Base-by-base conservation (phyloP, 1,140 invertebrate genomes). In the Pogonognathellus flavescens region DNA sequence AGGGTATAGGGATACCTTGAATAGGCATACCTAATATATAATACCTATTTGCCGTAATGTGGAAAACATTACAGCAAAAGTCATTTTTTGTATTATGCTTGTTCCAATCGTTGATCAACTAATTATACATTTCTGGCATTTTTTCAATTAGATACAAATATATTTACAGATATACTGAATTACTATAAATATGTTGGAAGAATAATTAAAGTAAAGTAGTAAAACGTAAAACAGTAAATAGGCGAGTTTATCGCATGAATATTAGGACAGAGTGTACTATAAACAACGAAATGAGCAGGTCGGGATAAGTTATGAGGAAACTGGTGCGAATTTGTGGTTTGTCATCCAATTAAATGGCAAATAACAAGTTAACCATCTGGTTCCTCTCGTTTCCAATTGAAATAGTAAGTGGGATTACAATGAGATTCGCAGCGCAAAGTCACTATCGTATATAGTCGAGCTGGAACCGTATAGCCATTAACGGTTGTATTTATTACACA, bases 301-400 rank as follows among this genome's bases (percentile, higher is more conserved):
- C 41, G 25, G 52, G 57, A 20, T 59, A 86, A 83, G 10, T 82
- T 83, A 86, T 83, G 25, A 82, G 87, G 87, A 87, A 85, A 31
- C 85, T 88, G 83, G 87, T 88, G 87, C 80, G 86, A 88, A 80
- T 88, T 88, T 88, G 87, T 86, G 87, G 87, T 87, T 88, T 86
- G 81, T 83, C 85, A 84, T 87, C 83, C 87, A 88, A 88, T 88
- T 88, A 88, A 88, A 87, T 86, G 41, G 76, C 82, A 87, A 87
- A 88, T 88, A 88, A 88, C 86, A 88, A 86, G 86, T 87, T 84
- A 88, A 88, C 81, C 87, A 88, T 87, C 87, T 88, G 87, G 66
- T 80, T 84, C 87, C 87, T 55, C 70, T 76, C 70, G 25, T 76
- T 76, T 76, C 70, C 70, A 76, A 76, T 76, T 76, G 70, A 76